A percentile compares a stretch with the other conserved stretches of the same genome.
Evolutionary conservation across 2,797 vertebrate species (phyloP).

Genomic region (Champsocephalus esox): DNA sequence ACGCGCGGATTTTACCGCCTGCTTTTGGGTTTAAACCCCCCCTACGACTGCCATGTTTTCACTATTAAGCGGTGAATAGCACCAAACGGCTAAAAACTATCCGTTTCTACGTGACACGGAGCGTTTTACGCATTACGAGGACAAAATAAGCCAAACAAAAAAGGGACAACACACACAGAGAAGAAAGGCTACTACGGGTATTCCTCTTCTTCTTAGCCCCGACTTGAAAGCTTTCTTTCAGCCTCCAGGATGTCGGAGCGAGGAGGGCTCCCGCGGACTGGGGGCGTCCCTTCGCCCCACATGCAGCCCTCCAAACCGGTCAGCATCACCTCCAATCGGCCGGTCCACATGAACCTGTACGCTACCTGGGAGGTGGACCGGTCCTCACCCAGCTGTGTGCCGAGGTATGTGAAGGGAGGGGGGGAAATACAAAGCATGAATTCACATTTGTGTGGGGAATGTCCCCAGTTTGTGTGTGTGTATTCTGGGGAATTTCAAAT

Average conservation of each 20-base stretch:
- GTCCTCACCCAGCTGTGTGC: constrained; percentile 94
- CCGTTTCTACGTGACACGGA: constrained; percentile 1
- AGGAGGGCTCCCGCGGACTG: constrained; percentile 87
- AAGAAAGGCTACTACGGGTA: constrained; percentile 25
- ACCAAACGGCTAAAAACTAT: constrained; percentile 38
- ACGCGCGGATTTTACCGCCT: constrained; percentile 24
- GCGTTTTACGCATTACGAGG: constrained; percentile 23
- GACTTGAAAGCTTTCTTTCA: constrained; percentile 38
- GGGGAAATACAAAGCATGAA: constrained; percentile 12
- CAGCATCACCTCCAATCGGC: constrained; percentile 86
- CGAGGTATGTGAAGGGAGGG: constrained; percentile 84
- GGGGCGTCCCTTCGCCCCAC: constrained; percentile 85
- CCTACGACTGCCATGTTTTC: constrained; percentile 47
- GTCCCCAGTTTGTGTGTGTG: constrained; percentile 32
- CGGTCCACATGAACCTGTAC: constrained; percentile 96
- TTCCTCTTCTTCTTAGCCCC: constrained; percentile 24
- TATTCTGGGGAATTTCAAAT: constrained; percentile 3
- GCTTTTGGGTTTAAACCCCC: constrained; percentile 14
- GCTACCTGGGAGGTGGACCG: constrained; percentile 96
- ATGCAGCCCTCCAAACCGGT: constrained; percentile 87
- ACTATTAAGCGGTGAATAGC: constrained; percentile 33
- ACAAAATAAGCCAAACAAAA: not conserved
- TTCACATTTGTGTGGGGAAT: constrained; percentile 19
- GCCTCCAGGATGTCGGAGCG: constrained; percentile 87
- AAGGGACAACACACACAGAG: constrained; percentile 2